phyloP scores from a whole-genome alignment of 2,888 invertebrate species.

The Odontothrips loti region DNA sequence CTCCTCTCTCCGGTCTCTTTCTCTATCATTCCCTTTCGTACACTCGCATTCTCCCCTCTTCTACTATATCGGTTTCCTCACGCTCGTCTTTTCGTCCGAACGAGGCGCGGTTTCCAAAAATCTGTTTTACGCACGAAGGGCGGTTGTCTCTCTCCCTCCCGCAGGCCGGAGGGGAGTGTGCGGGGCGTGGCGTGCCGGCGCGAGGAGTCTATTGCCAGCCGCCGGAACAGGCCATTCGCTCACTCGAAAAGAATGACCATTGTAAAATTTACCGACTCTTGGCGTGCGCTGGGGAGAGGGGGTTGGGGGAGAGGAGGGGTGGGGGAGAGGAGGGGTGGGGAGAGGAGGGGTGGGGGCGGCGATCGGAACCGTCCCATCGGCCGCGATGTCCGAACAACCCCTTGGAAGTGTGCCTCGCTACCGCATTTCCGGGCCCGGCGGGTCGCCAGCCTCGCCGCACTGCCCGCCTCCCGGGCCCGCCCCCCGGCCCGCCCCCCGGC shows the following conservation, averaged over 20 bases:
- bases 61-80: neutral
- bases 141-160: neutral
- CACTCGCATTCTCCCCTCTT: neutral
- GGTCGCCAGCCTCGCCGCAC: neutral
- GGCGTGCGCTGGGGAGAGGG: neutral
- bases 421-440: conserved; percentile 15
- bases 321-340: neutral
- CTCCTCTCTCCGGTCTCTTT: neutral
- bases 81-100: neutral
- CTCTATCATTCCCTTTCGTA: neutral
- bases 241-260: conserved; percentile 24
- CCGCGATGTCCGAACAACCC: neutral
- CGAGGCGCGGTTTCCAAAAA: neutral
- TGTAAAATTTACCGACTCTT: conserved; percentile 15
- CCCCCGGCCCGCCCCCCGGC: neutral
- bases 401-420: conserved; percentile 19
- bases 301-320: neutral
- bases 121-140: neutral
- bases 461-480: neutral
- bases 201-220: neutral
- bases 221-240: conserved; percentile 17
- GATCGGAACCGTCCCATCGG: conserved; percentile 23
- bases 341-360: neutral
- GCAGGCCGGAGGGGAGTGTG: neutral
- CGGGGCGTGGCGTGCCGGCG: neutral